Conservation (phyloP, 2,888 invertebrate species). For the Limnephilus marmoratus region DNA sequence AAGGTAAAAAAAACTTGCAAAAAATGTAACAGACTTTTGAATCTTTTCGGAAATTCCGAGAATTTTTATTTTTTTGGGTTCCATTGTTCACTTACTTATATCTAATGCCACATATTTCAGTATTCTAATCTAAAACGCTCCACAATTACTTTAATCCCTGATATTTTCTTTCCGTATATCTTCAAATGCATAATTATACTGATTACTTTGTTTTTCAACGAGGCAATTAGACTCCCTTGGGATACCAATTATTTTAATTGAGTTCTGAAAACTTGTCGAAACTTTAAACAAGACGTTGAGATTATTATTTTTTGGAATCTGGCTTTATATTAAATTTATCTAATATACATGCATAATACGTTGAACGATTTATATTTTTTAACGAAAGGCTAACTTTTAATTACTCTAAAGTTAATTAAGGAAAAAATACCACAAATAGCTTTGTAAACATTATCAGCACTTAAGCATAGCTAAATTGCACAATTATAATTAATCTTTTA, state of each 20-base stretch:
- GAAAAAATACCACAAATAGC: slow-evolving; percentile 23
- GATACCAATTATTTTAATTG: not conserved
- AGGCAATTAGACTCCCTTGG: not conserved
- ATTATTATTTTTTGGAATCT: not conserved
- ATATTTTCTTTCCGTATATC: not conserved
- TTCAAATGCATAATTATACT: not conserved
- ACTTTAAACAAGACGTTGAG: not conserved
- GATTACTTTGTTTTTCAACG: not conserved
- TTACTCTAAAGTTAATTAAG: slow-evolving; percentile 29
- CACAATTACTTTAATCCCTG: not conserved
- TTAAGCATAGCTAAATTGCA: slow-evolving; percentile 19
- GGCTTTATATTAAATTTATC: not conserved
- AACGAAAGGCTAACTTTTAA: not conserved
- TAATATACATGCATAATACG: not conserved
- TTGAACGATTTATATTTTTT: not conserved
- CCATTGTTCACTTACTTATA: not conserved
- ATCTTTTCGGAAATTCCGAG: not conserved
- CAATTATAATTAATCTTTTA: slow-evolving; percentile 32
- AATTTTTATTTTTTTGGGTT: not conserved
- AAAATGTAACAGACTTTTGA: not conserved
- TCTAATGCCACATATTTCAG: not conserved
- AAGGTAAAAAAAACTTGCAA: not conserved
- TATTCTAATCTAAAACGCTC: not conserved
- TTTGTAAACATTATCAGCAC: slow-evolving; percentile 7
- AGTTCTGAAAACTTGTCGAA: not conserved